Evolutionary conservation across 2,888 invertebrate genomes (phyloP).

Genomic region (Agrotis ipsilon): DNA sequence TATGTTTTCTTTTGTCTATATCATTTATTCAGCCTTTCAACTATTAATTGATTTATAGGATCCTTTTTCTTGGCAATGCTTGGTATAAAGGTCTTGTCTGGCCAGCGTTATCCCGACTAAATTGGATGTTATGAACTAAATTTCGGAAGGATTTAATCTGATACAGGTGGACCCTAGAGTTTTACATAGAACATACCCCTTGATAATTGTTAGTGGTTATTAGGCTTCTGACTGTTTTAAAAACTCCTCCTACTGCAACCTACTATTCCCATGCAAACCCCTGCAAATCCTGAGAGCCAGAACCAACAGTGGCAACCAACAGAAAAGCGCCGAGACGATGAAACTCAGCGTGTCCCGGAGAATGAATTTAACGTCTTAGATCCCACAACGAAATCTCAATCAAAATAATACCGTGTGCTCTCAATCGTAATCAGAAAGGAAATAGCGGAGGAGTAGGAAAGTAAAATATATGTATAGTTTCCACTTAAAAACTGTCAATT

Average conservation of each 20-base stretch:
- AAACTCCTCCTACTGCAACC: background rate
- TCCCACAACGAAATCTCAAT: too few species aligned
- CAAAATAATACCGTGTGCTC: too few species aligned
- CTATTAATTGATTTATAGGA: background rate
- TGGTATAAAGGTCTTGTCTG: background rate
- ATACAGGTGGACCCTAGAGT: background rate
- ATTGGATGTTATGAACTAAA: background rate
- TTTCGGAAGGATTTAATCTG: background rate
- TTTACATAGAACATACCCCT: background rate
- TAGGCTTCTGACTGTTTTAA: background rate
- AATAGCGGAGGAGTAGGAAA: too few species aligned
- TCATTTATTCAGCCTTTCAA: background rate
- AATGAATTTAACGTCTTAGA: too few species aligned
- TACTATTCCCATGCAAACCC: too few species aligned
- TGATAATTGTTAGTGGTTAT: background rate
- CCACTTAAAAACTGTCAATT: background rate
- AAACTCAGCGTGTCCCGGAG: too few species aligned
- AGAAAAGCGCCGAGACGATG: too few species aligned
- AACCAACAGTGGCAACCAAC: too few species aligned
- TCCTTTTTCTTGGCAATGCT: background rate
- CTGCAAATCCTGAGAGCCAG: too few species aligned
- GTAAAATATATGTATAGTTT: too few species aligned
- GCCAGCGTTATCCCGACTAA: background rate
- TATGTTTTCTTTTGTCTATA: background rate
- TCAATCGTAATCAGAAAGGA: too few species aligned